These are phyloP conservation scores for Lasioglossum marginatum DNA, from an alignment of 2,888 invertebrate genomes.

Conservation along the genomic window DNA sequence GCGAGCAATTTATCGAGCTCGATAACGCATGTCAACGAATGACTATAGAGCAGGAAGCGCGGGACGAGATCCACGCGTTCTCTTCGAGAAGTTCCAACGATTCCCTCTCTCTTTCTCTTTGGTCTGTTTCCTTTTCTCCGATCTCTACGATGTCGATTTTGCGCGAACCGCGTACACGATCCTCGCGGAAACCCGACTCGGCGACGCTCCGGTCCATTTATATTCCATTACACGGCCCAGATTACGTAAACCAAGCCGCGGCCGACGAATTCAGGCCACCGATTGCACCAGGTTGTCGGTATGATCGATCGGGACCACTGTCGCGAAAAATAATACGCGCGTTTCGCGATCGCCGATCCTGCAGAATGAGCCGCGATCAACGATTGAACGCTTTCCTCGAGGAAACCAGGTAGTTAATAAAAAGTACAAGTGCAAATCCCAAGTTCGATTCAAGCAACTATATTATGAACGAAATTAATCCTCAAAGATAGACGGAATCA, in stretches of 20 bases:
- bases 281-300: slow-evolving; percentile 13
- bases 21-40: slow-evolving; percentile 1
- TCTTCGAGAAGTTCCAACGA: not conserved
- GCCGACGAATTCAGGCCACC: slow-evolving; percentile 14
- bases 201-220: slow-evolving; percentile 13
- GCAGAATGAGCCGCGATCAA: not conserved
- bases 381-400: not conserved
- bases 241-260: slow-evolving; percentile 16
- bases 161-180: not conserved
- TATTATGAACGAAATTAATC: no score
- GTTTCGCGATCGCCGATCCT: not conserved
- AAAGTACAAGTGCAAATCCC: no score
- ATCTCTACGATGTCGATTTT: not conserved
- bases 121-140: not conserved
- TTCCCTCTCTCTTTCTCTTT: not conserved
- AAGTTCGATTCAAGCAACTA: no score
- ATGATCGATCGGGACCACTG: slow-evolving; percentile 7
- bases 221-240: slow-evolving; percentile 14
- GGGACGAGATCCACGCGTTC: not conserved
- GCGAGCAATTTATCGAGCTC: slow-evolving; percentile 5
- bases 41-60: not conserved
- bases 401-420: not conserved
- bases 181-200: slow-evolving; percentile 15
- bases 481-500: no score
- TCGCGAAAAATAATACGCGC: slow-evolving; percentile 10